Conservation (phyloP, 2,888 invertebrate species). For the Dicyrtoma fusca region DNA sequence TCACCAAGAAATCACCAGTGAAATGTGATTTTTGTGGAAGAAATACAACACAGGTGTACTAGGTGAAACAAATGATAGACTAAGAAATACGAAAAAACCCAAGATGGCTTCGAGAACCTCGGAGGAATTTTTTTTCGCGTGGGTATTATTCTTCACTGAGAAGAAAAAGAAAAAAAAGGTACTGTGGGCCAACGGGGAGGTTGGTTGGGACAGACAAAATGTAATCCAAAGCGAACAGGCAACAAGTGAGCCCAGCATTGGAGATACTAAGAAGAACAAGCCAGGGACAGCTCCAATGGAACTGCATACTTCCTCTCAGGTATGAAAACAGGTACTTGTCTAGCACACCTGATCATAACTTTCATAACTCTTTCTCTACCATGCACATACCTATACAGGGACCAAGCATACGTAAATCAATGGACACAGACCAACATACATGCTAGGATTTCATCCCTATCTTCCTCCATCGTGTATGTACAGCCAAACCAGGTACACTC, state of each 20-base stretch:
- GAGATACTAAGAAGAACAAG: conserved; percentile 6
- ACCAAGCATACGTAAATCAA: background rate
- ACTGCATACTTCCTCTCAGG: conserved; percentile 36
- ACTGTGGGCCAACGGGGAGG: conserved; percentile 29
- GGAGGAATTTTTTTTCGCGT: conserved; percentile 49
- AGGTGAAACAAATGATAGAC: conserved; percentile 38
- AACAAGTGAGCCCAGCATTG: conserved; percentile 31
- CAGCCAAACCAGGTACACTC: too few species aligned
- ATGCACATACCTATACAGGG: background rate
- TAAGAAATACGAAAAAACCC: conserved; percentile 46
- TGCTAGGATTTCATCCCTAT: too few species aligned
- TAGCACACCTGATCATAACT: conserved; percentile 47
- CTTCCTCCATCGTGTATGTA: too few species aligned
- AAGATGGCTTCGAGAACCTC: conserved; percentile 49
- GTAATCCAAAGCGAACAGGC: conserved; percentile 20
- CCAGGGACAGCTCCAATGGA: conserved; percentile 34
- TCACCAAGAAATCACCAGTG: conserved; percentile 16
- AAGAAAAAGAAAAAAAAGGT: conserved; percentile 26
- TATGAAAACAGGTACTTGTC: conserved; percentile 44
- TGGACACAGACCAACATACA: background rate
- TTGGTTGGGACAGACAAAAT: conserved; percentile 35
- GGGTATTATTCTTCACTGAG: conserved; percentile 42
- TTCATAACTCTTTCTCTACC: conserved; percentile 38
- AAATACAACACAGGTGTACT: conserved; percentile 34
- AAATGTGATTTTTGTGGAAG: conserved; percentile 26